A percentile compares a stretch with the other conserved stretches of the same genome.
Conservation (phyloP, 2,797 vertebrate species). For the Champsocephalus gunnari region DNA sequence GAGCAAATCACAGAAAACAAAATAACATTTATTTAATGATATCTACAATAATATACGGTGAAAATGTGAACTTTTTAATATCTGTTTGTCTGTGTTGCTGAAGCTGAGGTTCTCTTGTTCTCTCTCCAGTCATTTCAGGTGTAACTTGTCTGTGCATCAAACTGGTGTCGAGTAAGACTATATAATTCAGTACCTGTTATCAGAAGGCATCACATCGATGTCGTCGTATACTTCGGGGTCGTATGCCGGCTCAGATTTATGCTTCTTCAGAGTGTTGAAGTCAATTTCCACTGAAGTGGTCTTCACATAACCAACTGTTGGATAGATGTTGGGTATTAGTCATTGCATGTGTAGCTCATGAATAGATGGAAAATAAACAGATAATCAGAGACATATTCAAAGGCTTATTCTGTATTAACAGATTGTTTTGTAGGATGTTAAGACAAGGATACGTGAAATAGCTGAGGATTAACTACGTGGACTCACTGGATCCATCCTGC, state of each 20-base stretch:
- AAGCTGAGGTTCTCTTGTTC: not conserved
- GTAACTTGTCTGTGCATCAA: not conserved
- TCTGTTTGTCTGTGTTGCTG: not conserved
- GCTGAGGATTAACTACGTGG: not conserved
- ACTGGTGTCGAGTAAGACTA: conserved; percentile 15
- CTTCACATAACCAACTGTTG: conserved; percentile 94
- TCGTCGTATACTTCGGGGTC: conserved; percentile 95
- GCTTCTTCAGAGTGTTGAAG: conserved; percentile 88
- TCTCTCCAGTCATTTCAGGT: not conserved
- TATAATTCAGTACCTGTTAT: conserved; percentile 66
- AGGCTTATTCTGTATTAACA: conserved; percentile 2
- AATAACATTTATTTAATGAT: no score
- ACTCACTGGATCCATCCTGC: conserved; percentile 87
- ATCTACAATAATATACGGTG: no score
- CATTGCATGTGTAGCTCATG: not conserved
- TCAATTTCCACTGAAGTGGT: conserved; percentile 90
- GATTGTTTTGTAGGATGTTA: not conserved
- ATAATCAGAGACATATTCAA: not conserved
- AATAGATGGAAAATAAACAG: not conserved
- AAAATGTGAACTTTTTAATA: not conserved
- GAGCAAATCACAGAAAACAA: no score
- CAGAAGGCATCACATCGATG: conserved; percentile 79
- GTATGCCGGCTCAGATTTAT: conserved; percentile 32
- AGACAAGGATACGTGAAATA: not conserved
- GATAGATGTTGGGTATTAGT: not conserved